Percentiles rank a stretch among this genome's conserved stretches.
Conservation (phyloP, 2,797 vertebrate genomes). For the Urosaurus nigricauda region DNA sequence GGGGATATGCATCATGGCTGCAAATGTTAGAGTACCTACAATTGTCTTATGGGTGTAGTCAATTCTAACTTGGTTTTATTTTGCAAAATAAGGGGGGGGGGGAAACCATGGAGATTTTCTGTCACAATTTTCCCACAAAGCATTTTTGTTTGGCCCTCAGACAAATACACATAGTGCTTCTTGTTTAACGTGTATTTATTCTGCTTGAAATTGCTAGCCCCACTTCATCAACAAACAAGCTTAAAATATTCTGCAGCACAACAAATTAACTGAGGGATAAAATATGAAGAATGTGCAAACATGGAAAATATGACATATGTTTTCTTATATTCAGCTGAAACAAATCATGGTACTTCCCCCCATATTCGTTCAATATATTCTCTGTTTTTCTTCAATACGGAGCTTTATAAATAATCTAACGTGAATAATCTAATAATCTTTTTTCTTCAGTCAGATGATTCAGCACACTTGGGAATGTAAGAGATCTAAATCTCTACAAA, state of each 20-base stretch:
- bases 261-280: constrained; percentile 35
- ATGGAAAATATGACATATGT: not conserved
- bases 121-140: not conserved
- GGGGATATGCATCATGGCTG: not conserved
- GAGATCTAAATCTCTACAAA: constrained; percentile 13
- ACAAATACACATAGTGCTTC: constrained; percentile 34
- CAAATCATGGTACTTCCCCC: not conserved
- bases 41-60: not conserved
- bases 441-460: constrained; percentile 19
- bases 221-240: constrained; percentile 31
- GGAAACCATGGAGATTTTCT: not conserved
- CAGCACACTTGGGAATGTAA: not conserved
- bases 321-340: not conserved
- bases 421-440: no score
- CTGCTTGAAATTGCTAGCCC: constrained; percentile 54
- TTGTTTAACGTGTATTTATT: constrained; percentile 22
- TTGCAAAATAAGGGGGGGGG: not conserved
- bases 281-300: not conserved
- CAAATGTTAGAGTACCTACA: not conserved
- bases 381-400: not conserved
- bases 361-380: not conserved
- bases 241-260: constrained; percentile 51
- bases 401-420: not conserved
- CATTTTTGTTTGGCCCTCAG: constrained; percentile 46
- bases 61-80: not conserved